Percentiles rank a stretch among this genome's conserved stretches.
Evolutionary conservation across 2,888 invertebrate genomes (phyloP).

Genomic region (Euplagia quadripunctaria): DNA sequence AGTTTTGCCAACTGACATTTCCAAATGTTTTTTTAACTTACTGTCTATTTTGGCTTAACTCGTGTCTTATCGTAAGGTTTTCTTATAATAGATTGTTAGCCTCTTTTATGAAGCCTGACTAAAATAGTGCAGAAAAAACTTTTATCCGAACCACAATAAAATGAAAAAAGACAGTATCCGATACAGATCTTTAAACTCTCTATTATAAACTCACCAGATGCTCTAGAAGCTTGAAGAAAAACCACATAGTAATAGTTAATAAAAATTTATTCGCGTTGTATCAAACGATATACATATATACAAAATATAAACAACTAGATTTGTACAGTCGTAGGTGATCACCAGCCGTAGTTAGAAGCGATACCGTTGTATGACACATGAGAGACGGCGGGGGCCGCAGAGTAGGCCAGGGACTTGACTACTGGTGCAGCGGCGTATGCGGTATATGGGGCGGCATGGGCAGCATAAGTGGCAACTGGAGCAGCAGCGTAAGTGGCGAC

Average conservation of each 20-base stretch:
- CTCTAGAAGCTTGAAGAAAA: background rate
- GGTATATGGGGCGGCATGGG: constrained; percentile 65
- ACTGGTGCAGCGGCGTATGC: constrained; percentile 64
- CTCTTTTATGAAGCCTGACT: no score
- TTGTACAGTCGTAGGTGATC: constrained; percentile 75
- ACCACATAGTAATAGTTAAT: constrained; percentile 33
- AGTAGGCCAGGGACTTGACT: constrained; percentile 80
- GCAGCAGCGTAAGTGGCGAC: constrained; percentile 77
- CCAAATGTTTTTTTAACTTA: background rate
- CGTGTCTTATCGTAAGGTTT: no score
- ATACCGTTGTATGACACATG: constrained; percentile 89
- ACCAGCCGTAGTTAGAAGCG: constrained; percentile 89
- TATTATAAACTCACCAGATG: no score
- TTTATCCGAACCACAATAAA: no score
- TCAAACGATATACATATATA: constrained; percentile 66
- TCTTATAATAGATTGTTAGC: no score
- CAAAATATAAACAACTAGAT: constrained; percentile 74
- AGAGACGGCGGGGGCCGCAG: constrained; percentile 87
- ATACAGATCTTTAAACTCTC: no score
- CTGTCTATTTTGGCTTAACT: no score
- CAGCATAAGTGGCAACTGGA: constrained; percentile 67
- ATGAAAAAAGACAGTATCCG: no score
- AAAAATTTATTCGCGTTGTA: constrained; percentile 76
- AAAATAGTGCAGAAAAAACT: no score
- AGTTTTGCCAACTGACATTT: background rate